Conservation (phyloP, 2,797 vertebrate species). For the Mareca penelope region DNA sequence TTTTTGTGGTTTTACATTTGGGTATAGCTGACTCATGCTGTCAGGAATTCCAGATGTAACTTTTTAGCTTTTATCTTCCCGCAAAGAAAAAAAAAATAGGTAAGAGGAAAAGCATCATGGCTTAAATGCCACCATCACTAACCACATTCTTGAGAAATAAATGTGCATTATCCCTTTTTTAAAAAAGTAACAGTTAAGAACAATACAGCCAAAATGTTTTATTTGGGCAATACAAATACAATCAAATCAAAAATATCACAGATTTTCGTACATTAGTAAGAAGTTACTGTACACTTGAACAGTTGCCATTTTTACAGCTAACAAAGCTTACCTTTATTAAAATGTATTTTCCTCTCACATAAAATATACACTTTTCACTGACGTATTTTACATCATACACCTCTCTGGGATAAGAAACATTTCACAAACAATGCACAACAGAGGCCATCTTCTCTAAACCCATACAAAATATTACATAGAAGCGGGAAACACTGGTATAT, state of each 20-base stretch:
- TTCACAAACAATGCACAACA: constrained; percentile 72
- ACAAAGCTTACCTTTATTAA: constrained; percentile 76
- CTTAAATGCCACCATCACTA: background rate
- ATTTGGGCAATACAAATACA: constrained; percentile 77
- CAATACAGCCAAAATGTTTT: constrained; percentile 74
- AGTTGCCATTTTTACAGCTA: constrained; percentile 73
- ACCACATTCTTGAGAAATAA: background rate
- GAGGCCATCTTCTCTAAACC: constrained; percentile 62
- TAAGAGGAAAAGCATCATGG: background rate
- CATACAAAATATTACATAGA: constrained; percentile 60
- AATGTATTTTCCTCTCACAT: constrained; percentile 75
- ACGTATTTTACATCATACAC: constrained; percentile 72
- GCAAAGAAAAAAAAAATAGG: background rate
- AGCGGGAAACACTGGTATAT: constrained; percentile 62
- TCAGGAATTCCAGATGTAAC: background rate
- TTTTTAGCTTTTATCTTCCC: background rate
- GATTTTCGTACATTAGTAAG: constrained; percentile 77
- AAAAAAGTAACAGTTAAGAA: constrained; percentile 47
- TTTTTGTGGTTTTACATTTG: background rate
- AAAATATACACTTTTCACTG: constrained; percentile 76
- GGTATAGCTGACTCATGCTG: background rate
- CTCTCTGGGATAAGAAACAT: constrained; percentile 71
- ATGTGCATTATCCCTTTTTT: background rate
- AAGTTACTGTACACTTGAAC: constrained; percentile 78
- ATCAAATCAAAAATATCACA: constrained; percentile 75